These are phyloP conservation scores for Drosophila willistoni DNA, from an alignment of 1,140 invertebrate species.

Conservation along the genomic window DNA sequence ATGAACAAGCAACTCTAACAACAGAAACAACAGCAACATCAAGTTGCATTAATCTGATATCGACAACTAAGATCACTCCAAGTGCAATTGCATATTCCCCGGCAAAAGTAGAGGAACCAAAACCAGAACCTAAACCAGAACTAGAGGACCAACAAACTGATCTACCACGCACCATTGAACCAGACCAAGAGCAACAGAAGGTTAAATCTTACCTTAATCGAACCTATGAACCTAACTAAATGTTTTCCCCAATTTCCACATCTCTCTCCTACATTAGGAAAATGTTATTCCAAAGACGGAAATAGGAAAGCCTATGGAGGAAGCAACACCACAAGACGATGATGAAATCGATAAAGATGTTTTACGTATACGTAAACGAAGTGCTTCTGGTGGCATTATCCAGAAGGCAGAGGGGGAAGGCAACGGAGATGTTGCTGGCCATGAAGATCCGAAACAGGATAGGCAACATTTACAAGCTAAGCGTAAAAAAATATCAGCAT, in stretches of 20 bases:
- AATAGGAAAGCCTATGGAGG: neutral
- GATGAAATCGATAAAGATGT: neutral
- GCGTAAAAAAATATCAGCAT: neutral
- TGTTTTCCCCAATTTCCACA: neutral
- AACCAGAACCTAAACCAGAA: neutral
- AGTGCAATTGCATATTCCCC: constrained; percentile 7
- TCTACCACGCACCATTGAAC: neutral
- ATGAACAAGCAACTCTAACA: constrained; percentile 4
- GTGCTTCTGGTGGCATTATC: neutral
- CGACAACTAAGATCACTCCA: constrained; percentile 10
- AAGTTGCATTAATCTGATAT: constrained; percentile 21
- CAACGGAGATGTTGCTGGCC: neutral
- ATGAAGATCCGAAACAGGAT: neutral
- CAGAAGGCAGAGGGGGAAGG: neutral
- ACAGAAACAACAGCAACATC: constrained; percentile 12
- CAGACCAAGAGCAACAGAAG: neutral
- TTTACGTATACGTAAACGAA: neutral
- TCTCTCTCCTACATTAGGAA: neutral
- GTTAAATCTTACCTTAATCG: neutral
- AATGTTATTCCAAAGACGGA: neutral
- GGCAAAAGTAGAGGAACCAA: neutral
- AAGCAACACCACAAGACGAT: neutral
- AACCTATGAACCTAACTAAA: neutral
- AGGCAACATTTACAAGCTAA: neutral
- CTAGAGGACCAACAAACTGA: constrained; percentile 21